Base-by-base conservation (phyloP, 2,797 vertebrate genomes). In the Falco columbarius region DNA sequence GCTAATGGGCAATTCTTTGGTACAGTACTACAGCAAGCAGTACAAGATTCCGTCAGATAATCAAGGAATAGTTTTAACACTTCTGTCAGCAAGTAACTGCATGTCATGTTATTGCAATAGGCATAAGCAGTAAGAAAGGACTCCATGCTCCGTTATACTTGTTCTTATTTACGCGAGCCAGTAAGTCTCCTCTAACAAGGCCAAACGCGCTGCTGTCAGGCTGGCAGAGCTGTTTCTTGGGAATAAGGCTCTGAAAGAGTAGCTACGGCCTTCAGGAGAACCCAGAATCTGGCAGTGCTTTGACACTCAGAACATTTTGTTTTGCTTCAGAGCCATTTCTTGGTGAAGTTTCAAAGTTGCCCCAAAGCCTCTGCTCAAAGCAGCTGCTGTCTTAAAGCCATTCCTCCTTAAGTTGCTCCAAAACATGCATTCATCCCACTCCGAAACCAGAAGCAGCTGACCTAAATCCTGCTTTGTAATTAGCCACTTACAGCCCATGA, bases 391-490 rank as follows among this genome's bases (percentile, higher is more conserved):
- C 44, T 63, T 73, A 59, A 86, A 92, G n/a, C 40, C 51, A 14
- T 18, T 49, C 51, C 54, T 81, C 49, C 49, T 68, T 49, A 46
- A 77, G 13, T 27, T 72, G 32, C 44, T 84, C 66, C 66, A 89
- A 66, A 96, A 27, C 54, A 32, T 49, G 47, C 12, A 32, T 79
- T 86, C 74, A 79, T 79, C 80, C 62, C 42, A 55, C 12, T 11
- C n/a, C 12, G n/a, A 85, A 92, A 82, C 22, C 77, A 79, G 13
- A 86, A 89, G 19, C 23, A 81, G 58, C 54, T 79, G 47, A 84
- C 47, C 58, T 72, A 55, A 65, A 54, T n/a, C 9, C 27, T 89
- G n/a, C 17, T 84, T 87, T 94, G 89, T 83, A 95, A 88, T 92
- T 61, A 90, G 59, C 47, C n/a, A 58, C 13, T 62, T 71, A 66